phyloP scores from a whole-genome alignment of 1,140 invertebrate species.

The Ooceraea biroi region DNA sequence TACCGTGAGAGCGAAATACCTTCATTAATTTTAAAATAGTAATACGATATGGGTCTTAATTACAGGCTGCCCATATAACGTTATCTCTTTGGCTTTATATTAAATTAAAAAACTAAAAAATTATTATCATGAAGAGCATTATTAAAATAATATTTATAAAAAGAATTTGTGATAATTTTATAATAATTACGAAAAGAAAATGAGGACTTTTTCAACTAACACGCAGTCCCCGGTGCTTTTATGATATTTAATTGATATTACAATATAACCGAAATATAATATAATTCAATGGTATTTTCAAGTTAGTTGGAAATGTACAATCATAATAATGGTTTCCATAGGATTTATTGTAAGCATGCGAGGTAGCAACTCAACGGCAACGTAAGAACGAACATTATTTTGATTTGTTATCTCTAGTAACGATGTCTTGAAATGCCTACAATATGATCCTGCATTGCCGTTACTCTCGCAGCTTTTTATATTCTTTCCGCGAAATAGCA shows the following conservation, averaged over 20 bases:
- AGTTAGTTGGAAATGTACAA: neutral
- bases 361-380: neutral
- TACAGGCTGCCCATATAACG: neutral
- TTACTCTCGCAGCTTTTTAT: neutral
- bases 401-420: slow-evolving; percentile 47
- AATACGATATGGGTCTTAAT: neutral
- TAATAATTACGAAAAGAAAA: too few species aligned
- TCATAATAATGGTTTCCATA: neutral
- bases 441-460: slow-evolving; percentile 13
- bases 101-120: slow-evolving; percentile 1
- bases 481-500: slow-evolving; percentile 8
- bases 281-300: too few species aligned
- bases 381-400: slow-evolving; percentile 23
- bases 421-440: slow-evolving; percentile 34
- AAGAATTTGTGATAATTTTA: neutral
- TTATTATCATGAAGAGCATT: neutral
- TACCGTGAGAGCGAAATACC: neutral
- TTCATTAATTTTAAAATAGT: slow-evolving; percentile 17
- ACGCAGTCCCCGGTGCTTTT: neutral
- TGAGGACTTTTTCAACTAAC: neutral
- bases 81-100: neutral
- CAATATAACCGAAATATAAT: neutral
- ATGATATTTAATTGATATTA: neutral
- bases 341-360: slow-evolving; percentile 17
- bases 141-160: neutral